These are phyloP conservation scores for Rotaria socialis DNA, from an alignment of 2,888 invertebrate genomes.

Conservation along the genomic window DNA sequence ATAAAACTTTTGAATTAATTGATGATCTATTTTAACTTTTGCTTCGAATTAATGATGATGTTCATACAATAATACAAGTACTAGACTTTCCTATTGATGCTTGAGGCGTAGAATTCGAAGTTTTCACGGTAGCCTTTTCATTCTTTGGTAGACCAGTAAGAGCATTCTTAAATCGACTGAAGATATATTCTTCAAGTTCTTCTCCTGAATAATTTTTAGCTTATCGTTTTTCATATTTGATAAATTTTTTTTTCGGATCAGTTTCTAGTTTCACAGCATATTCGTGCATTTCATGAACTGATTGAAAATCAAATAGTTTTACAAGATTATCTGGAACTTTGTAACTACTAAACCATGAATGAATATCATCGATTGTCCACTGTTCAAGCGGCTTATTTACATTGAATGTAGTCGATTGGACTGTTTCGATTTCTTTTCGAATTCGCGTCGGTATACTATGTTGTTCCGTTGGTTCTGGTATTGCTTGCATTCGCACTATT, in stretches of 20 bases:
- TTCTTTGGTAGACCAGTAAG: background rate
- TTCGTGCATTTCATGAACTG: background rate
- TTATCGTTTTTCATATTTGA: background rate
- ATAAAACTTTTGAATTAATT: too few species aligned
- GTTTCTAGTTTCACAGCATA: background rate
- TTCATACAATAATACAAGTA: background rate
- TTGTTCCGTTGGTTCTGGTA: background rate
- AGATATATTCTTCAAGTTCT: background rate
- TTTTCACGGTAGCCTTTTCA: background rate
- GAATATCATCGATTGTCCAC: background rate
- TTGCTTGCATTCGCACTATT: background rate
- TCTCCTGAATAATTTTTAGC: background rate
- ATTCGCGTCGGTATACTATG: too few species aligned
- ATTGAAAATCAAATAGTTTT: background rate
- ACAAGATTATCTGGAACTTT: background rate
- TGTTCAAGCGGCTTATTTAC: background rate
- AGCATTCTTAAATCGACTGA: background rate
- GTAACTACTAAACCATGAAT: background rate
- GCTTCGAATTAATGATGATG: too few species aligned
- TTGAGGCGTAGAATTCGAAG: background rate
- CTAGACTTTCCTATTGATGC: background rate
- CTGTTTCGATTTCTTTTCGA: background rate
- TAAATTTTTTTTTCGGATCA: background rate
- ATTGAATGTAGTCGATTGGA: background rate
- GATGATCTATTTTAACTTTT: too few species aligned